These are phyloP conservation scores for Cheilinus undulatus DNA, from an alignment of 2,113 vertebrate species.

Conservation along the genomic window DNA sequence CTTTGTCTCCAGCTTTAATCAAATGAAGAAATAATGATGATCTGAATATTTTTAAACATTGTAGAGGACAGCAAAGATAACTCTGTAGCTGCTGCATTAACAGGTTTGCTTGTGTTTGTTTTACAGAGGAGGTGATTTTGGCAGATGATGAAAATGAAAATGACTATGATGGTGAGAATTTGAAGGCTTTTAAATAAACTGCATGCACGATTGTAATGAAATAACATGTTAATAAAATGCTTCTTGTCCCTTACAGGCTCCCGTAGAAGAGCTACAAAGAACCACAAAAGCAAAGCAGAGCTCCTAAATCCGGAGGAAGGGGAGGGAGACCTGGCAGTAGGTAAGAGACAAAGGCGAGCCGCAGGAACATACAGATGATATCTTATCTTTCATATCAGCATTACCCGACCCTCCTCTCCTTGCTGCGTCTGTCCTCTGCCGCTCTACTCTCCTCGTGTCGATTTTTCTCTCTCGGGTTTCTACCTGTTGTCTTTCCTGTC, in stretches of 20 bases:
- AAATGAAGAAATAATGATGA: constrained; percentile 19
- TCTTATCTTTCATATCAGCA: constrained; percentile 68
- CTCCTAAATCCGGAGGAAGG: constrained; percentile 92
- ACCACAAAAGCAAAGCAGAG: constrained; percentile 90
- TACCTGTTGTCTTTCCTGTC: constrained; percentile 4
- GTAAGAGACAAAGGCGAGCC: constrained; percentile 79
- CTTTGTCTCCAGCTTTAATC: constrained; percentile 22
- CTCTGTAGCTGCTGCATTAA: neutral
- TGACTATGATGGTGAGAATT: constrained; percentile 90
- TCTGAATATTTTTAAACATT: neutral
- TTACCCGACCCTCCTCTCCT: constrained; percentile 59
- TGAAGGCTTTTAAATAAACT: neutral
- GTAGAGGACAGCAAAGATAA: neutral
- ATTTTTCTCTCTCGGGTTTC: neutral
- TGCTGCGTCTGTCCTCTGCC: constrained; percentile 16
- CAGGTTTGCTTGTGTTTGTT: constrained; percentile 38
- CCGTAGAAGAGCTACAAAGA: constrained; percentile 91
- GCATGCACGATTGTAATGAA: neutral
- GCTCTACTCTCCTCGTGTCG: neutral
- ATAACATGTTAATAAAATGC: neutral
- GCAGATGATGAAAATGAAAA: constrained; percentile 91
- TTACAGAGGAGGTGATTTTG: constrained; percentile 93
- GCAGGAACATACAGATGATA: constrained; percentile 63
- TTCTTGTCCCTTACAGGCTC: constrained; percentile 71
- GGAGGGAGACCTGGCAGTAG: constrained; percentile 89